Evolutionary conservation across 2,888 invertebrate species (phyloP).

Genomic region (Coelogynopora nodosa): DNA sequence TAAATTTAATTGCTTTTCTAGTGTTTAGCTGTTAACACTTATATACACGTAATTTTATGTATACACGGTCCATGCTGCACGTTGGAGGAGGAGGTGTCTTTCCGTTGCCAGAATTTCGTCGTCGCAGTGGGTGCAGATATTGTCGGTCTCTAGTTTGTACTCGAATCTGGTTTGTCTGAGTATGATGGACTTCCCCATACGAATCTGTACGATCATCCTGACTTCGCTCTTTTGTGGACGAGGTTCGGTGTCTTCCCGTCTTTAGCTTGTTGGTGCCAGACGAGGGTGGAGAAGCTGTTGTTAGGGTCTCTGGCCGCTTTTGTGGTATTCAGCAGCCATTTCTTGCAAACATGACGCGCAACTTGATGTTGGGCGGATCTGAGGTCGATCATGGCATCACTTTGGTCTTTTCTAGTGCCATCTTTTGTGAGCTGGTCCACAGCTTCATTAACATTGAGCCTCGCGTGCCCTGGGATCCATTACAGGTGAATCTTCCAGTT

Average conservation of each 20-base stretch:
- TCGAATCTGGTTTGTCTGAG: neutral
- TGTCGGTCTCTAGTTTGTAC: neutral
- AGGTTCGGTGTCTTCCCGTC: neutral
- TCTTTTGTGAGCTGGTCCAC: too few relatives aligned
- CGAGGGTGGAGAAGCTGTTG: neutral
- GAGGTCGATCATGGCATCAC: too few relatives aligned
- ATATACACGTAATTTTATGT: too few relatives aligned
- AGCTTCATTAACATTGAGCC: too few relatives aligned
- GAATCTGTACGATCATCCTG: neutral
- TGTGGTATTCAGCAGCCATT: neutral
- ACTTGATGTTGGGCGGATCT: too few relatives aligned
- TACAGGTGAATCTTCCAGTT: too few relatives aligned
- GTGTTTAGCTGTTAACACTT: too few relatives aligned
- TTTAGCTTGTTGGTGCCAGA: neutral
- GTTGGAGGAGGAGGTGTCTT: neutral
- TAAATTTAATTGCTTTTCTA: too few relatives aligned
- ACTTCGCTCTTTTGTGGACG: neutral
- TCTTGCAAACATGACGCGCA: too few relatives aligned
- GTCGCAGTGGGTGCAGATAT: neutral
- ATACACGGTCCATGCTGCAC: neutral
- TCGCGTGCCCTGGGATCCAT: too few relatives aligned
- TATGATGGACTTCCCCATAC: neutral
- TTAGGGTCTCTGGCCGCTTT: neutral
- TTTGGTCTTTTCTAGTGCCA: too few relatives aligned
- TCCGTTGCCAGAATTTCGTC: neutral